Evolutionary conservation across 2,888 invertebrate species (phyloP), one percentile per base, ranked within the genome.

Genomic region (Luperina nickerlii): DNA sequence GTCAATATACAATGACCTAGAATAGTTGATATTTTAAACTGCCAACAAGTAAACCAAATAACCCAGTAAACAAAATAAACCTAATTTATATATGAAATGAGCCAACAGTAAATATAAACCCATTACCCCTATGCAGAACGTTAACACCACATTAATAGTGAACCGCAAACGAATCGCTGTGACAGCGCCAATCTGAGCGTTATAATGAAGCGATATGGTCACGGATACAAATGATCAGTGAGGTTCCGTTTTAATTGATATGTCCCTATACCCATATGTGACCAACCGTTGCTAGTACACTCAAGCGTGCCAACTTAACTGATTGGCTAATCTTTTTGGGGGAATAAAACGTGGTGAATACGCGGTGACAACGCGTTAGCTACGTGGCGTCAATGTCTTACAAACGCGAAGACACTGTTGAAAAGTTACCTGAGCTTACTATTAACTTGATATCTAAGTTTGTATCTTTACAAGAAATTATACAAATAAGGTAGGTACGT

Each of bases 81-180:
- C 27, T 71, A 71, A 85, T 81, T 81, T 63, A 71, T 77, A 71
- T 74, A 71, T 63, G 24, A 75, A 79, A 65, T 76, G 38, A 70
- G 71, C 20, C 4, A 15, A 48, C 51, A 71, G 54, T 85, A 77
- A 85, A 84, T 74, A 66, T 7, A 27, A 48, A 0, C 13, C 63
- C 63, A 72, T 57, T 67, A 65, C 32, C 54, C 65, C 38, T 60
- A 78, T 74, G 65, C 32, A 68, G 18, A 51, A 63, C 54, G 69
- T 72, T 78, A 71, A 66, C 86, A 81, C 70, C 65, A 48, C 65
- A 83, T 76, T 76, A 78, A 78, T 73, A 83, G 42, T 62, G 24
- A 13, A 86, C 81, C 86, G 24, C 88, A 86, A 83, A 79, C 68
- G 42, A 69, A 71, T 76, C 57, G 32, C 60, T 74, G 69, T 78